Base-by-base conservation (phyloP, 2,113 vertebrate genomes). In the Alethe diademata region DNA sequence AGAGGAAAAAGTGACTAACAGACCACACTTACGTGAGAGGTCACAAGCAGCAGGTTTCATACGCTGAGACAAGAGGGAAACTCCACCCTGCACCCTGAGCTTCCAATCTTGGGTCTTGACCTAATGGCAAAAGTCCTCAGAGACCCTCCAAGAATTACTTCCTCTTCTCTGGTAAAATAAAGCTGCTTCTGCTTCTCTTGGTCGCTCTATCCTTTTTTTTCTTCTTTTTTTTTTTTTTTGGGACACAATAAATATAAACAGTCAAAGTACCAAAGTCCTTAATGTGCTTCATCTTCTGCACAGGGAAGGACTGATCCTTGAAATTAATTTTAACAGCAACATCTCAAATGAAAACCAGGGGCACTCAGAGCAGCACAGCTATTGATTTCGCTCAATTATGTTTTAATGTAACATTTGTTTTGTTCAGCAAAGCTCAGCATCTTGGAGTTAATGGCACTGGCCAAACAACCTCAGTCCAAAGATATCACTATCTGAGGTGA, bases 41-140 rank as follows among this genome's bases (percentile, higher is more conserved):
- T 91, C 90, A 95, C 50, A 82, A 95, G 70, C 48, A 84, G 48
- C 31, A 92, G 47, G 71, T 90, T 87, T 95, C 56, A 11, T 36
- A 23, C 2, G 4, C 70, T 66, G 73, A 95, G 61, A 53, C 40
- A 70, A 81, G 36, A 90, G 81, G 74, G 90, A 67, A 96, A 94
- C 50, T 94, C 62, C 19, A 11, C 7, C 29, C 50, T 70, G 15
- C 38, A 45, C 38, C 20, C 81, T 83, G 19, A 85, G 33, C 24
- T 91, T 90, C 61, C 71, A 73, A 5, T 40, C 78, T 62, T 26
- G 35, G 53, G 81, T 65, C 88, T 73, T 86, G 64, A 88, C 71
- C 64, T 93, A 58, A 47, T 20, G 19, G 24, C 31, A 79, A 62
- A 58, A 91, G 48, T 47, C 71, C 75, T 91, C 71, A 73, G 56